A percentile compares a stretch with the other conserved stretches of the same genome.
Evolutionary conservation across 2,888 invertebrate species (phyloP).

Genomic region (Rutpela maculata): DNA sequence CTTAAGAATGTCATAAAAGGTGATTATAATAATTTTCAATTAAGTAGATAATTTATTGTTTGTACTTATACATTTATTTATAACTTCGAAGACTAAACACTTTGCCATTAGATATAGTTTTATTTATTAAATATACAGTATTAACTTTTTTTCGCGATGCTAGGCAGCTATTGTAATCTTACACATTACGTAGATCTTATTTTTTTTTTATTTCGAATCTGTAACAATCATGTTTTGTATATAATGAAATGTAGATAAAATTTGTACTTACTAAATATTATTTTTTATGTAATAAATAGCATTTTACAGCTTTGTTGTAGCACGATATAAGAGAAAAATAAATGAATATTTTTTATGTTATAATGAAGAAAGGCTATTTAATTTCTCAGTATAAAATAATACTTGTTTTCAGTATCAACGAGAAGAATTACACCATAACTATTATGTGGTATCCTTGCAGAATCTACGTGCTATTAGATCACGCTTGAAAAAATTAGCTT

Average conservation of each 20-base stretch:
- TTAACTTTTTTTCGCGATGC: slow-evolving; percentile 45
- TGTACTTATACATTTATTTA: slow-evolving; percentile 38
- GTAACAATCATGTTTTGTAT: not conserved
- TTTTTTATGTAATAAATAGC: not conserved
- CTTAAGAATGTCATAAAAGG: slow-evolving; percentile 20
- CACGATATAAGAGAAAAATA: not conserved
- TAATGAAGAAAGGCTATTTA: no score
- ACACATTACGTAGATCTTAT: not conserved
- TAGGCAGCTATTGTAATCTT: slow-evolving; percentile 33
- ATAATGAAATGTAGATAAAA: slow-evolving; percentile 12
- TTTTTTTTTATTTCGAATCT: not conserved
- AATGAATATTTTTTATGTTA: not conserved
- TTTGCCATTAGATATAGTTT: slow-evolving; percentile 54
- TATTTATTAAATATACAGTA: slow-evolving; percentile 56
- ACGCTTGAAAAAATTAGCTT: no score
- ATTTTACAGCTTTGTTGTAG: not conserved
- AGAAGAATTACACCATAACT: no score
- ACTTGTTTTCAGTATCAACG: no score
- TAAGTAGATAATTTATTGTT: slow-evolving; percentile 36
- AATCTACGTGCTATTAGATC: no score
- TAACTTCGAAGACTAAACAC: slow-evolving; percentile 46
- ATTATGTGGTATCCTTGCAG: no score
- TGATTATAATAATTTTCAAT: slow-evolving; percentile 24
- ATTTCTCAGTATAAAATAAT: no score
- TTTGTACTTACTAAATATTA: not conserved